These are phyloP conservation scores for Micrasema longulum DNA, from an alignment of 1,140 invertebrate species.

Conservation along the genomic window DNA sequence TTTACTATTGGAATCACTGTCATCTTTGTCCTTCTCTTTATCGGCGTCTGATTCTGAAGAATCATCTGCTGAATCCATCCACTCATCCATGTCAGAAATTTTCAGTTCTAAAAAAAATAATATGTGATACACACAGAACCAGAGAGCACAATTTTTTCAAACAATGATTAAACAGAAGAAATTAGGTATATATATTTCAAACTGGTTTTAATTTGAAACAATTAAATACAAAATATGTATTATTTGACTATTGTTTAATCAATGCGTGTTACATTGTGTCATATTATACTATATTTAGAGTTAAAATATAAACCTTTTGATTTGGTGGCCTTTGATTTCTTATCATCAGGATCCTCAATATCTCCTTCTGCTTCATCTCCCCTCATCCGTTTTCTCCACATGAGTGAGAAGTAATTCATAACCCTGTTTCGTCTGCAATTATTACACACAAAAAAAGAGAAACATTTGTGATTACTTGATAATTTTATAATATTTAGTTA, in stretches of 20 bases:
- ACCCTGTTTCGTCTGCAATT: constrained; percentile 86
- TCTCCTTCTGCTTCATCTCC: constrained; percentile 85
- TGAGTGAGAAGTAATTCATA: constrained; percentile 94
- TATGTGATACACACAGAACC: too few species aligned
- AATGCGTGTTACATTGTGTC: too few species aligned
- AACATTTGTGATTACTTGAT: background rate
- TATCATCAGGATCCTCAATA: constrained; percentile 81
- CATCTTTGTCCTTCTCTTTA: constrained; percentile 77
- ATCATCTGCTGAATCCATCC: constrained; percentile 87
- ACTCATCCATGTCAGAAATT: constrained; percentile 95
- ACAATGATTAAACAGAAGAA: too few species aligned
- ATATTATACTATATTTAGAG: too few species aligned
- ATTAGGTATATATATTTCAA: too few species aligned
- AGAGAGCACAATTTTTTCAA: too few species aligned
- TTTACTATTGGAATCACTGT: constrained; percentile 74
- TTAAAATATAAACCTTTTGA: too few species aligned
- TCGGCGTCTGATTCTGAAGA: constrained; percentile 75
- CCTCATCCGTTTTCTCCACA: constrained; percentile 88
- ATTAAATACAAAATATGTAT: too few species aligned
- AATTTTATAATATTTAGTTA: background rate
- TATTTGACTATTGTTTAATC: too few species aligned
- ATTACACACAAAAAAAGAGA: background rate
- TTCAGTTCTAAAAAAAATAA: constrained; percentile 73
- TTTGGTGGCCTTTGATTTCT: constrained; percentile 65
- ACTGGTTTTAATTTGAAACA: too few species aligned